A percentile compares a stretch with the other conserved stretches of the same genome.
Conservation (phyloP, 2,888 invertebrate species). For the Cryptus viduatorius region DNA sequence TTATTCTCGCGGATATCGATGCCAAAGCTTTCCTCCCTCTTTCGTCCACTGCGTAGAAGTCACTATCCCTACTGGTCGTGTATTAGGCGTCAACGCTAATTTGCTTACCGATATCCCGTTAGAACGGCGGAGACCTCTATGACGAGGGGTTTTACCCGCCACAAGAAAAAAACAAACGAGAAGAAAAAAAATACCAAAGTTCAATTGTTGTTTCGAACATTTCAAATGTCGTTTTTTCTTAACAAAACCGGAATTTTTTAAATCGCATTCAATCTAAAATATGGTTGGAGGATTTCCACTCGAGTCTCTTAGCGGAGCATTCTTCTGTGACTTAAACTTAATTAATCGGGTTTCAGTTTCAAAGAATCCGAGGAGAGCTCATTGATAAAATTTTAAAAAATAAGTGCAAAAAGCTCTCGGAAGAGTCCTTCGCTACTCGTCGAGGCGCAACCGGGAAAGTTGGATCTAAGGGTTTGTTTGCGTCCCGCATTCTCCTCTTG, state of each 20-base stretch:
- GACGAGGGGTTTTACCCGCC: constrained; percentile 58
- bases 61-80: neutral
- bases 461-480: constrained; percentile 51
- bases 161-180: neutral
- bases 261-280: too few relatives aligned
- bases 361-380: constrained; percentile 28
- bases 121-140: constrained; percentile 59
- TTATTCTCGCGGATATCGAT: constrained; percentile 54
- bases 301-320: too few relatives aligned
- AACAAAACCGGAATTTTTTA: too few relatives aligned
- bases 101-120: constrained; percentile 81
- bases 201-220: neutral
- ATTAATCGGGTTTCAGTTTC: constrained; percentile 16
- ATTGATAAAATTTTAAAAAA: neutral
- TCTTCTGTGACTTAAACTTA: too few relatives aligned
- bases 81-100: constrained; percentile 71
- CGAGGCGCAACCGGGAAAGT: neutral
- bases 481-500: constrained; percentile 34
- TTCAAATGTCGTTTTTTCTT: too few relatives aligned
- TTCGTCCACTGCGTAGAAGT: neutral
- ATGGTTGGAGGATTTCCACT: too few relatives aligned
- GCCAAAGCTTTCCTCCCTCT: neutral
- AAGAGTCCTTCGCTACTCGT: neutral
- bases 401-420: neutral
- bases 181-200: neutral